Evolutionary conservation across 2,797 vertebrate species (phyloP), one percentile per base, ranked within the genome.

Genomic region (Spizella passerina): DNA sequence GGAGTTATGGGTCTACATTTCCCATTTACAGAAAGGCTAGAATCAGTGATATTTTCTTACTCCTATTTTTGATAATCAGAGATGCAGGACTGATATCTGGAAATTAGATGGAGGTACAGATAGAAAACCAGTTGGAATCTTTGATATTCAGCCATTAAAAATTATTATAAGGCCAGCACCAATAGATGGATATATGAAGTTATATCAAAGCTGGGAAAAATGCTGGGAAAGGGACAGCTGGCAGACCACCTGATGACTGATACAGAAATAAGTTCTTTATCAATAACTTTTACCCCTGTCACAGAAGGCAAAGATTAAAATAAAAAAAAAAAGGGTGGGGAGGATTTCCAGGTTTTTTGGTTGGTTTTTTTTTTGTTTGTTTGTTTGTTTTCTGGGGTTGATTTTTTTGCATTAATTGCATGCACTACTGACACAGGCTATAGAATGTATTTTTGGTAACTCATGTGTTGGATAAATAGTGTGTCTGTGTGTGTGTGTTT

Each of bases 251-350:
- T 16, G 6, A 47, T 1, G 5, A n/a, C 6, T 4, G 1, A 55
- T 20, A 20, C 3, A 82, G 20, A 79, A 79, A 63, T 39, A 38
- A 46, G 8, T 23, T 75, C 55, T 82, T 81, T 73, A 43, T 59
- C 56, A 65, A 23, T 30, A 66, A 38, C 23, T 75, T 27, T 41
- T 80, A 43, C 3, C 44, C 3, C 17, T 77, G 69, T 52, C 21
- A 59, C 14, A 41, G 64, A 83, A 53, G 18, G 18, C 5, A 73
- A 39, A 63, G n/a, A 56, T 4, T 5, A 21, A 47, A 61, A 13
- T 8, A 14, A 15, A 24, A 3, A n/a, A 21, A 49, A 9, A 9
- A 3, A 2, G 5, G 4, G 8, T 23, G 17, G 21, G 24, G 10
- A 29, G 7, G 6, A 23, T 44, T 46, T 68, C 32, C 14, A 50